A percentile compares a stretch with the other conserved stretches of the same genome.
Evolutionary conservation across 2,113 vertebrate genomes (phyloP).

Genomic region (Balaeniceps rex): DNA sequence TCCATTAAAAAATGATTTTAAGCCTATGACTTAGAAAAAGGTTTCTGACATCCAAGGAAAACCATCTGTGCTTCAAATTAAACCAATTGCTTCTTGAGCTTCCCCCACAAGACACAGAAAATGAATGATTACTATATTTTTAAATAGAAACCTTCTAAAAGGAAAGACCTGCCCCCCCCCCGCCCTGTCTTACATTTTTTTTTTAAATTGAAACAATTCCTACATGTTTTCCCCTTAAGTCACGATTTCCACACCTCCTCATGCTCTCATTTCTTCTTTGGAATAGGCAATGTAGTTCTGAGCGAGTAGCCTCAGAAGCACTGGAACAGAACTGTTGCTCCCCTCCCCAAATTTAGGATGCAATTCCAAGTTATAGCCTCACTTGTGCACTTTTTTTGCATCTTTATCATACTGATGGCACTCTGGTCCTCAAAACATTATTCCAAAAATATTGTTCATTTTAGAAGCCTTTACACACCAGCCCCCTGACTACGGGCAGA

Average conservation of each 20-base stretch:
- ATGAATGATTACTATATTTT: not conserved
- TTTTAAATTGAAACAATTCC: not conserved
- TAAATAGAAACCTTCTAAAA: not conserved
- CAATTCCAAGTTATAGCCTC: not conserved
- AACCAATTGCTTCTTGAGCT: not conserved
- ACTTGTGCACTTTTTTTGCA: not conserved
- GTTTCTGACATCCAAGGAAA: not conserved
- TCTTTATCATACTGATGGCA: not conserved
- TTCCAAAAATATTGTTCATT: not conserved
- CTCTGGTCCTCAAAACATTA: not conserved
- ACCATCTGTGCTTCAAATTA: not conserved
- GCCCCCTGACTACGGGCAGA: not conserved
- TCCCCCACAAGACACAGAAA: not conserved
- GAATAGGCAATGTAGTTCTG: not conserved
- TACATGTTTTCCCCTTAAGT: not conserved
- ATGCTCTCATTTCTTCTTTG: not conserved
- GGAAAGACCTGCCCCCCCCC: fast-evolving
- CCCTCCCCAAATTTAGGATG: not conserved
- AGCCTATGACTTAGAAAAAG: not conserved
- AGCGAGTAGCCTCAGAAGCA: not conserved
- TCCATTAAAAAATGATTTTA: not conserved
- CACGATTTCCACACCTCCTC: not conserved
- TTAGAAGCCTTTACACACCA: not conserved
- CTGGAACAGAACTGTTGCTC: too few relatives aligned
- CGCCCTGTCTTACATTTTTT: too few relatives aligned